Conservation (phyloP, 1,140 invertebrate species). For the Cyclina sinensis region DNA sequence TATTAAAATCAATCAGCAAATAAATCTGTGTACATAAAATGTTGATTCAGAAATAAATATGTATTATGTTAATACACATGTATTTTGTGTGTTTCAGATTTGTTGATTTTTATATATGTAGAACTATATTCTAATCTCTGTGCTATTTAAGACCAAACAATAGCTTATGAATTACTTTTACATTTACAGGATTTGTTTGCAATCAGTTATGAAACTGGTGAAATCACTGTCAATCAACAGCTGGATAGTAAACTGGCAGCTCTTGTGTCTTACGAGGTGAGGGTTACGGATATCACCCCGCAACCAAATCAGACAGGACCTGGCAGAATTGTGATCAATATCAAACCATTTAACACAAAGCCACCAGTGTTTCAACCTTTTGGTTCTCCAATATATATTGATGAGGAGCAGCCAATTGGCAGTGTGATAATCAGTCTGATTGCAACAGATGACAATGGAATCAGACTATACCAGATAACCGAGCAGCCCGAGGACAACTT, state of each 20-base stretch:
- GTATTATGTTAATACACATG: no score
- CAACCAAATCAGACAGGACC: not conserved
- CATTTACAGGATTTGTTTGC: slow-evolving; percentile 48
- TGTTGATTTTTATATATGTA: no score
- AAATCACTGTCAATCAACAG: slow-evolving; percentile 9
- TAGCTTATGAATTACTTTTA: not conserved
- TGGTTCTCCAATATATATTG: slow-evolving; percentile 85
- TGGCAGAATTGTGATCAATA: slow-evolving; percentile 29
- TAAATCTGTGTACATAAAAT: no score
- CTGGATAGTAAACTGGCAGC: slow-evolving; percentile 22
- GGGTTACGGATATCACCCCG: not conserved
- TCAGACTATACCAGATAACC: slow-evolving; percentile 75
- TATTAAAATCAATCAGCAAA: no score
- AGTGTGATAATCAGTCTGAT: slow-evolving; percentile 93
- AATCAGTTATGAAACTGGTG: slow-evolving; percentile 38
- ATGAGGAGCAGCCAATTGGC: slow-evolving; percentile 94
- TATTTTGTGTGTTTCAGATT: no score
- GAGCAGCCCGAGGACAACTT: slow-evolving; percentile 87
- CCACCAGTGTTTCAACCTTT: slow-evolving; percentile 35
- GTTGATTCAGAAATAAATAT: no score
- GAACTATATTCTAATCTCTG: no score
- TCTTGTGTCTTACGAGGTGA: slow-evolving; percentile 38
- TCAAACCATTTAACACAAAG: slow-evolving; percentile 40
- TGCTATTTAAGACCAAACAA: no score
- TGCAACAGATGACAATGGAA: slow-evolving; percentile 92